Base-by-base conservation (phyloP, 1,140 invertebrate genomes). In the Helicoverpa zea region DNA sequence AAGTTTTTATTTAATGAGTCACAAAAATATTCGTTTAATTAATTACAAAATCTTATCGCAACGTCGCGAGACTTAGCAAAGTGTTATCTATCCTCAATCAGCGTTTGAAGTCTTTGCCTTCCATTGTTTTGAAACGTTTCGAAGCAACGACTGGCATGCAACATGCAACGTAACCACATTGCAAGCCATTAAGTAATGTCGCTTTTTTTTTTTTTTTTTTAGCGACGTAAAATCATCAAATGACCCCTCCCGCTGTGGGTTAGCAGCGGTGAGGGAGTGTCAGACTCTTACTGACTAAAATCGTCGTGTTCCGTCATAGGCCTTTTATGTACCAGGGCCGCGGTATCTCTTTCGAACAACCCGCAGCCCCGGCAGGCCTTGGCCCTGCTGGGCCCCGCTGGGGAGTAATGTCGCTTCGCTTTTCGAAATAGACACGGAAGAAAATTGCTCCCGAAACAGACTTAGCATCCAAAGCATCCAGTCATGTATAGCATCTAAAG, bases 371-470 rank as follows among this genome's bases (percentile, higher is more conserved):
- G n/a, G n/a, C n/a, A n/a, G n/a, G n/a, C n/a, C n/a, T n/a, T n/a
- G n/a, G n/a, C n/a, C n/a, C n/a, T n/a, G n/a, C n/a, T n/a, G n/a
- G n/a, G n/a, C n/a, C n/a, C n/a, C n/a, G n/a, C n/a, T n/a, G n/a
- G n/a, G n/a, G n/a, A 63, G 58, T 79, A 49, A 79, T 79, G 64
- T 66, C 76, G 14, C 35, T 11, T 23, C 52, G 14, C 54, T 61
- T 47, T 63, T 72, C 14, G 66, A 73, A 61, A 63, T 72, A 35
- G 72, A 74, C 75, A 63, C 72, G 84, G 76, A 81, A 83, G 72
- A 83, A 80, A 81, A 77, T 72, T 29, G 23, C 16, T 75, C 73
- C 73, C 30, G 35, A 75, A 61, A 61, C 73, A 61, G 58, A 76
- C 63, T 75, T 76, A 76, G 73, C 51, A 63, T 63, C 10, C 58